A percentile compares a stretch with the other conserved stretches of the same genome.
Conservation (phyloP, 2,797 vertebrate species). For the Heterohyrax brucei region DNA sequence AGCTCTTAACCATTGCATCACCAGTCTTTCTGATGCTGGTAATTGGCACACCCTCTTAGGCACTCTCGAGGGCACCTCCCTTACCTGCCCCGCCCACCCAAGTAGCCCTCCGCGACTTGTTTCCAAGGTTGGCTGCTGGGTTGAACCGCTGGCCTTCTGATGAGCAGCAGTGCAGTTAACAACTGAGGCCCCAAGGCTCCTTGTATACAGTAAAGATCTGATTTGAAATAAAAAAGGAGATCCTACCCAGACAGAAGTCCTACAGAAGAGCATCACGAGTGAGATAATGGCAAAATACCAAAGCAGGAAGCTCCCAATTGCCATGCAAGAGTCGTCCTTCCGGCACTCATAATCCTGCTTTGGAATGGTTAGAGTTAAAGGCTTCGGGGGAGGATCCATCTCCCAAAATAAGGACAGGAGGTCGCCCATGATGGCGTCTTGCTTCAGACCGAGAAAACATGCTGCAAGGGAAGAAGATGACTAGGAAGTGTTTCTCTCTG, state of each 20-base stretch:
- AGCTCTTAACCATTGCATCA: too few relatives aligned
- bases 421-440: slow-evolving; percentile 69
- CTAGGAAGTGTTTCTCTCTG: neutral
- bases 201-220: slow-evolving; percentile 54
- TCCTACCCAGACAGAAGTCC: slow-evolving; percentile 68
- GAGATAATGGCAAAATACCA: slow-evolving; percentile 74
- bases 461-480: neutral
- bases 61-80: too few relatives aligned
- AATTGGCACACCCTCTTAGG: too few relatives aligned
- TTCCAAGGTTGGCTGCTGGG: neutral
- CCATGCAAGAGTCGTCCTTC: slow-evolving; percentile 75
- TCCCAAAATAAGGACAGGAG: slow-evolving; percentile 75
- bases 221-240: slow-evolving; percentile 61
- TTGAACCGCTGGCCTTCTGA: neutral
- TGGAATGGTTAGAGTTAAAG: neutral
- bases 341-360: slow-evolving; percentile 64
- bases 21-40: too few relatives aligned
- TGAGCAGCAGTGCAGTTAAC: neutral
- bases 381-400: slow-evolving; percentile 37
- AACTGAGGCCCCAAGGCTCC: neutral
- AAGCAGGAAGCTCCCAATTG: slow-evolving; percentile 75
- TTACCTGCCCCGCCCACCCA: too few relatives aligned
- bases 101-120: too few relatives aligned
- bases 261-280: slow-evolving; percentile 75
- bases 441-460: slow-evolving; percentile 38